Evolutionary conservation across 1,140 invertebrate genomes (phyloP), one percentile per base, ranked within the genome.

Genomic region (Artemia franciscana): DNA sequence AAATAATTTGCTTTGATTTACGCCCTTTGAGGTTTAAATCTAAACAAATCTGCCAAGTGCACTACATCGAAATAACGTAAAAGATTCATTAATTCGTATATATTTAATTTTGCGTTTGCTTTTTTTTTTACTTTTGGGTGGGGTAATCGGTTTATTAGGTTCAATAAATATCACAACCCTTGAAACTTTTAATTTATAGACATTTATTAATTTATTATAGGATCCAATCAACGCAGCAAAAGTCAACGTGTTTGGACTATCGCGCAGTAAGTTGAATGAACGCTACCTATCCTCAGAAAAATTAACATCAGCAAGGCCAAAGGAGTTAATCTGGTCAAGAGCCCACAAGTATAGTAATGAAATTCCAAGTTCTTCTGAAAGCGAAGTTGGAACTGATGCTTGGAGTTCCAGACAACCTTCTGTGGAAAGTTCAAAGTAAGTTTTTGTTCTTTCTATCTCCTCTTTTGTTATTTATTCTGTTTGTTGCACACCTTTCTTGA

Each of bases 241-340:
- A 67, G 72, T 88, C 4, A 78, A 81, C 0, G 81, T 82, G 63
- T 73, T 87, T 56, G 86, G 87, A 0, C 71, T 91, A 5, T 89
- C 86, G 4, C 81, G 84, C 67, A 86, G 84, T n/a, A 79, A 84
- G 62, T 73, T 91, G 4, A 91, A 91, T 68, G 88, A 90, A 61
- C 75, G 88, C 3, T 91, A 91, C 68, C 86, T 86, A 67, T 88
- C 85, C 7, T 81, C 87, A 21, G 87, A 89, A 59, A 78, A 69
- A 60, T 59, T 70, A 79, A 78, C 70, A 78, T 78, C 68, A 67
- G 57, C 26, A 24, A 27, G 39, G 65, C 30, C 67, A 69, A 39
- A 62, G 26, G 18, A 65, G 60, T 26, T 62, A 56, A 56, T 67
- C 58, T 26, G 65, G 64, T 12, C 12, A 51, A 51, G 39, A 3